Conservation (phyloP, 2,797 vertebrate species). For the Anguilla megastoma region DNA sequence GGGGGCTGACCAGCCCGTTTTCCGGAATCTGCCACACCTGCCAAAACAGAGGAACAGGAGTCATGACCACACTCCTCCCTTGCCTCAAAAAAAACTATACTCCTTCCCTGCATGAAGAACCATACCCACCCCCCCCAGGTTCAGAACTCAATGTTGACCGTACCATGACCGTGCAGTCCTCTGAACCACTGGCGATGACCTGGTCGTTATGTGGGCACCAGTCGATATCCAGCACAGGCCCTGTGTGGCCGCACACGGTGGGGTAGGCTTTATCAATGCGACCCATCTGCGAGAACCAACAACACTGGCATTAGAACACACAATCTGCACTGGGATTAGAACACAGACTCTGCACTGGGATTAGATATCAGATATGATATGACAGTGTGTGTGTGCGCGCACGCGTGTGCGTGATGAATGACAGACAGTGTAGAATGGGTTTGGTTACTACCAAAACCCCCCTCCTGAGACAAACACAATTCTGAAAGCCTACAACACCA, state of each 20-base stretch:
- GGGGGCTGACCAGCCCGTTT: conserved; percentile 83
- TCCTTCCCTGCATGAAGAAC: background rate
- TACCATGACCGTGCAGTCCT: conserved; percentile 97
- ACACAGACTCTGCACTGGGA: background rate
- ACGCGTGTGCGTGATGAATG: too few relatives aligned
- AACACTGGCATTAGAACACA: background rate
- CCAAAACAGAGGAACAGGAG: conserved; percentile 11
- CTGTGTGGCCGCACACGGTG: conserved; percentile 95
- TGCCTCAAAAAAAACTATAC: background rate
- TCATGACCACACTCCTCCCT: background rate
- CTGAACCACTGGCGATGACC: conserved; percentile 93
- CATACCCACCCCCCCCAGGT: background rate
- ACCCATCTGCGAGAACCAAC: conserved; percentile 74
- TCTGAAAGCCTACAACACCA: too few relatives aligned
- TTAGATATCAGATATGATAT: background rate
- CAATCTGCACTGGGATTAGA: background rate
- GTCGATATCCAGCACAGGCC: conserved; percentile 93
- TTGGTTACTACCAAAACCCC: too few relatives aligned
- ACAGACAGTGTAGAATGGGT: too few relatives aligned
- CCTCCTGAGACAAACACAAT: too few relatives aligned
- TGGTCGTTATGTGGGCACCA: conserved; percentile 98
- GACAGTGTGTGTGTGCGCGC: too few relatives aligned
- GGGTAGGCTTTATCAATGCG: conserved; percentile 97
- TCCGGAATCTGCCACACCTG: conserved; percentile 99
- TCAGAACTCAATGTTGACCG: conserved; percentile 34